Evolutionary conservation across 2,113 vertebrate genomes (phyloP).

Genomic region (Jaculus jaculus): DNA sequence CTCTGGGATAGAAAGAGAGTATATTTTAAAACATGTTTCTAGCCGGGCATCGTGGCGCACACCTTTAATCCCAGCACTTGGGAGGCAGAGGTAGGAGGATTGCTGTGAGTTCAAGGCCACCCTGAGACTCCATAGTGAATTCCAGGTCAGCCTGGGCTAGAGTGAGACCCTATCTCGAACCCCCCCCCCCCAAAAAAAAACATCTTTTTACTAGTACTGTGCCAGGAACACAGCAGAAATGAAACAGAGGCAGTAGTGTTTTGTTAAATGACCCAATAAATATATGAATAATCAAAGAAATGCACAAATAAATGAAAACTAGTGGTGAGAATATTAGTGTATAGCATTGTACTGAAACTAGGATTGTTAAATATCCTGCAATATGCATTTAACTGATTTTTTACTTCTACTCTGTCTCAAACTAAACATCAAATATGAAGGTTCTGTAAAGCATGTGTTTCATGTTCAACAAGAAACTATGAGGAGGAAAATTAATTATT

Average conservation of each 20-base stretch:
- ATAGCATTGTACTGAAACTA: slow-evolving; percentile 37
- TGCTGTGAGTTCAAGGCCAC: too few relatives aligned
- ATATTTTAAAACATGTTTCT: slow-evolving; percentile 49
- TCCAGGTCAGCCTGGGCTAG: too few relatives aligned
- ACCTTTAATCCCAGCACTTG: too few relatives aligned
- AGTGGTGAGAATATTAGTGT: background rate
- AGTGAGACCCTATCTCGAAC: too few relatives aligned
- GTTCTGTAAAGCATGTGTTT: background rate
- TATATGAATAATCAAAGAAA: background rate
- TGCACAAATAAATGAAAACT: slow-evolving; percentile 21
- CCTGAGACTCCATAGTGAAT: too few relatives aligned
- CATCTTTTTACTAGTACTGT: slow-evolving; percentile 3
- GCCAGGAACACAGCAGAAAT: slow-evolving; percentile 26
- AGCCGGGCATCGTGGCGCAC: too few relatives aligned
- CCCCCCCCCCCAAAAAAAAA: too few relatives aligned
- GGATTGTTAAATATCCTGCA: slow-evolving; percentile 17
- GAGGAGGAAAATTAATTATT: background rate
- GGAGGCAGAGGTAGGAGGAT: too few relatives aligned
- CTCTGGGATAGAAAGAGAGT: slow-evolving; percentile 8
- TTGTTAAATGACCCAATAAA: background rate
- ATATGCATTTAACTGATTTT: slow-evolving; percentile 13
- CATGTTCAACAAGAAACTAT: slow-evolving; percentile 54
- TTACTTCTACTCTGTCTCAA: background rate
- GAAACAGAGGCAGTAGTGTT: background rate
- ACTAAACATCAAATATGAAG: slow-evolving; percentile 43